These are phyloP conservation scores for Bradypus variegatus DNA, from an alignment of 2,797 vertebrate species.

Conservation along the genomic window DNA sequence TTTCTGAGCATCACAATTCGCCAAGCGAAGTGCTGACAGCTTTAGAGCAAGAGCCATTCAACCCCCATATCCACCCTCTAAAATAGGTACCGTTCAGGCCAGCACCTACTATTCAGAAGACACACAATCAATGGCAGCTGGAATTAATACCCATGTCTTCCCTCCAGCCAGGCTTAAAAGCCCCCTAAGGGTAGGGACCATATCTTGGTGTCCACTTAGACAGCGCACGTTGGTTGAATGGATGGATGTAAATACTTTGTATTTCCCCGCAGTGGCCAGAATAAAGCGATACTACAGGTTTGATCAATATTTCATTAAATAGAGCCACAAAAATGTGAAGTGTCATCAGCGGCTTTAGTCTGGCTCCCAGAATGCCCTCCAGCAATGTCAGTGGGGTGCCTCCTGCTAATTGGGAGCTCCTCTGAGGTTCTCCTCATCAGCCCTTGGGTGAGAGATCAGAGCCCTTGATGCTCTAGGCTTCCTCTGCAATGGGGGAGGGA, in stretches of 20 bases:
- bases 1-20: not conserved
- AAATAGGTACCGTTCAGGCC: not conserved
- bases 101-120: not conserved
- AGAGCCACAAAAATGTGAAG: slow-evolving; percentile 20
- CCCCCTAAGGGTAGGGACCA: not conserved
- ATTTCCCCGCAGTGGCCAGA: not conserved
- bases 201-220: not conserved
- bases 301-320: slow-evolving; percentile 43
- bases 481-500: not conserved
- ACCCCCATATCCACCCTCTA: not conserved
- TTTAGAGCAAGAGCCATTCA: not conserved
- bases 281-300: not conserved
- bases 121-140: not conserved
- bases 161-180: not conserved
- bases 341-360: not conserved
- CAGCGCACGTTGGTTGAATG: not conserved
- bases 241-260: not conserved
- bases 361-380: not conserved
- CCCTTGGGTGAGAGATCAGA: not conserved
- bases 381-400: not conserved
- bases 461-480: not conserved
- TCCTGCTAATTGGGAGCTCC: not conserved
- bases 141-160: not conserved
- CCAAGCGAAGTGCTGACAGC: not conserved
- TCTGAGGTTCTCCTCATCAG: not conserved